phyloP scores from a whole-genome alignment of 2,113 vertebrate genomes.

The Sapayoa aenigma region DNA sequence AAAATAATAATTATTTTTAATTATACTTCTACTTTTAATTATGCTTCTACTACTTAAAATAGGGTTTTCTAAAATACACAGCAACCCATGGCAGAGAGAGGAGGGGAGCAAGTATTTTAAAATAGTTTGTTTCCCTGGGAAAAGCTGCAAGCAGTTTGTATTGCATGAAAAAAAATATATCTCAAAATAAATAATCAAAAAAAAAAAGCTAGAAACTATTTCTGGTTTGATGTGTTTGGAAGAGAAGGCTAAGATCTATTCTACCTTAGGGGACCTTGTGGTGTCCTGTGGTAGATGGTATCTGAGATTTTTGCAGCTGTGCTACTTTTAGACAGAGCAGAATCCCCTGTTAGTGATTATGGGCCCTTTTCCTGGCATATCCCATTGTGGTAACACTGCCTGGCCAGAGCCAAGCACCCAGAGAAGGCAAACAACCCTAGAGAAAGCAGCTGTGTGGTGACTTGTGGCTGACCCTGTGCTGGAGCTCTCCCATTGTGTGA shows the following conservation, averaged over 20 bases:
- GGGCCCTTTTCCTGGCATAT: not conserved
- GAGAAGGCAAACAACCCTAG: not conserved
- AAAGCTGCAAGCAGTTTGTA: constrained; percentile 2
- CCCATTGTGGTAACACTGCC: not conserved
- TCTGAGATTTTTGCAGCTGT: not conserved
- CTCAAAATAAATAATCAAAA: not conserved
- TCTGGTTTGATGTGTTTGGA: constrained; percentile 35
- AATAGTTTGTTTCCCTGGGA: constrained; percentile 42
- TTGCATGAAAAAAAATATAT: not conserved
- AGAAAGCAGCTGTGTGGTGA: not conserved
- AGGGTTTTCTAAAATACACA: not conserved
- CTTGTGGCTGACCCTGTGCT: not conserved
- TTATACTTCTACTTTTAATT: too few relatives aligned
- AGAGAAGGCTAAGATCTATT: constrained; percentile 1
- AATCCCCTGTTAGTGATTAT: not conserved
- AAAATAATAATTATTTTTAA: not conserved
- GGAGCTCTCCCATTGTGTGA: not conserved
- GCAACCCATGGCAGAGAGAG: not conserved
- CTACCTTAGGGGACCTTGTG: constrained; percentile 48
- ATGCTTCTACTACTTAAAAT: constrained; percentile 25
- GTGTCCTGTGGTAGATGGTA: constrained; percentile 18
- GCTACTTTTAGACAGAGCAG: not conserved
- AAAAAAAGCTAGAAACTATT: not conserved
- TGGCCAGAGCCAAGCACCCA: not conserved
- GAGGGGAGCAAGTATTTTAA: not conserved